A percentile compares a stretch with the other conserved stretches of the same genome.
Conservation (phyloP, 2,113 vertebrate genomes). For the Chloropsis hardwickii region DNA sequence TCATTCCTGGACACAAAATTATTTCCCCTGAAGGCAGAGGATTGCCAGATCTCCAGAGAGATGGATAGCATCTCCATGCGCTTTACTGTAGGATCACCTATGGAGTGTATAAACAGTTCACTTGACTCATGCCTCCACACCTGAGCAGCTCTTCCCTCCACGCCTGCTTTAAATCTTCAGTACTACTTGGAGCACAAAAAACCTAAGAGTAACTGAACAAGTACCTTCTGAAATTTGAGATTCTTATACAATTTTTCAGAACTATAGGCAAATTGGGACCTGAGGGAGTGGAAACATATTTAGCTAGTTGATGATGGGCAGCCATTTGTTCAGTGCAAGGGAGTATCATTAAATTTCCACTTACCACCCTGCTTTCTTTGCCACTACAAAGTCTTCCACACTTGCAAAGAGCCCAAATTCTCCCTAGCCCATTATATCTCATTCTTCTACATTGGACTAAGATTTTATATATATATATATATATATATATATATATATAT, state of each 20-base stretch:
- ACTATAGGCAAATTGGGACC: not conserved
- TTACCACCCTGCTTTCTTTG: not conserved
- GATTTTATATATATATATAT: too few species aligned
- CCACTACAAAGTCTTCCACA: not conserved
- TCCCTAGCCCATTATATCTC: not conserved
- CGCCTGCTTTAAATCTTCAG: not conserved
- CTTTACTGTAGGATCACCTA: not conserved
- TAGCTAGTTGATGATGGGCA: not conserved
- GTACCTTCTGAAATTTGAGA: not conserved
- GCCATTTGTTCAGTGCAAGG: not conserved
- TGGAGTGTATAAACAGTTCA: not conserved
- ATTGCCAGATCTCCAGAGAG: not conserved
- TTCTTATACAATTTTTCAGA: not conserved
- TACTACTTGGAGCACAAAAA: not conserved
- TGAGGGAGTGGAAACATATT: not conserved
- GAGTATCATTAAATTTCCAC: not conserved
- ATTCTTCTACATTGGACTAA: not conserved
- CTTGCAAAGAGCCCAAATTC: not conserved
- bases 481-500: too few species aligned
- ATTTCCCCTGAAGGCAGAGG: not conserved
- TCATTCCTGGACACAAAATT: not conserved
- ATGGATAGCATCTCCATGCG: fast-evolving
- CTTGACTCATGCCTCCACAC: not conserved
- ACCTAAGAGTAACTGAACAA: not conserved
- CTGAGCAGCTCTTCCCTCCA: not conserved